These are phyloP conservation scores for Pedionomus torquatus DNA, from an alignment of 2,113 vertebrate species.

Conservation along the genomic window DNA sequence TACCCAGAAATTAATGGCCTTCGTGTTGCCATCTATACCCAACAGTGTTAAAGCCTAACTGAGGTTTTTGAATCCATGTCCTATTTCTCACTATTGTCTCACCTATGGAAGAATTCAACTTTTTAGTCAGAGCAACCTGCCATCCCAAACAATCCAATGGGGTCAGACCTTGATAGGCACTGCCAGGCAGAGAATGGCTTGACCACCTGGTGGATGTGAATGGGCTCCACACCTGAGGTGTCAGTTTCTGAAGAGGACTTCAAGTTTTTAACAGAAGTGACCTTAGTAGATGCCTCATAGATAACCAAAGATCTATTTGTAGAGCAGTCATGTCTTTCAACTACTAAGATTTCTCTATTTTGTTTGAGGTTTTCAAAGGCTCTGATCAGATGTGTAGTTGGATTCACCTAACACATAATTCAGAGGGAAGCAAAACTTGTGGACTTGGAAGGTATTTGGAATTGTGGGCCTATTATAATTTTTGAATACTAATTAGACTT, in stretches of 20 bases:
- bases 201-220: neutral
- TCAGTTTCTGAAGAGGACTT: neutral
- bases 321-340: neutral
- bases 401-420: neutral
- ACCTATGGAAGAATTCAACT: neutral
- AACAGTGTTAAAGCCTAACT: neutral
- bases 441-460: neutral
- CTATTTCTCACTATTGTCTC: neutral
- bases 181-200: neutral
- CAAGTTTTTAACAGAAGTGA: neutral
- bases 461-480: neutral
- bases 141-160: neutral
- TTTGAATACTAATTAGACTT: neutral
- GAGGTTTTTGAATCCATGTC: neutral
- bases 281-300: neutral
- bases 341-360: neutral
- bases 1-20: neutral
- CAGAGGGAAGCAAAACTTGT: neutral
- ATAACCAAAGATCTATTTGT: neutral
- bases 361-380: neutral
- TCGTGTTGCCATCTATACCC: neutral
- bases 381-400: neutral
- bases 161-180: neutral
- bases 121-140: neutral
- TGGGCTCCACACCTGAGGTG: neutral